These are phyloP conservation scores for Macropis europaea DNA, from an alignment of 2,888 invertebrate species.

Conservation along the genomic window DNA sequence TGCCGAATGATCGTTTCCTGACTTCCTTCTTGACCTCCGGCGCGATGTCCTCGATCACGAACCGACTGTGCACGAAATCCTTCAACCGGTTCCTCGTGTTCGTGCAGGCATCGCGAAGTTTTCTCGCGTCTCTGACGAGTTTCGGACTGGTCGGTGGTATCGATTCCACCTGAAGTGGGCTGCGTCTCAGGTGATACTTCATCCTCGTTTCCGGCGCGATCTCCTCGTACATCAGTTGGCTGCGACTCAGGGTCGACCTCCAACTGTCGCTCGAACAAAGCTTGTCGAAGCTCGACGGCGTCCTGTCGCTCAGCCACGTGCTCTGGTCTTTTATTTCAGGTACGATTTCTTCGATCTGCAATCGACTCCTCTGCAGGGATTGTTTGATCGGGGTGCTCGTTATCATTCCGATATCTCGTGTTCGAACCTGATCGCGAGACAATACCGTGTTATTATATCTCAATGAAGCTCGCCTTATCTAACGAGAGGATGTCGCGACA, in stretches of 20 bases:
- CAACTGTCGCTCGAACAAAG: slow-evolving; percentile 42
- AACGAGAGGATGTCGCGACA: too few relatives aligned
- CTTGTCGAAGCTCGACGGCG: slow-evolving; percentile 17
- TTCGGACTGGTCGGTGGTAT: slow-evolving; percentile 46
- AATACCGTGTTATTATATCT: slow-evolving; percentile 14
- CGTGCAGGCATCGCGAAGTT: slow-evolving; percentile 60
- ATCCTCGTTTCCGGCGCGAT: slow-evolving; percentile 48
- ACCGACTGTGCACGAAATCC: slow-evolving; percentile 46
- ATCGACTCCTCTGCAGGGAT: slow-evolving; percentile 48
- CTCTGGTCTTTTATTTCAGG: slow-evolving; percentile 50
- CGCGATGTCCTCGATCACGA: slow-evolving; percentile 64
- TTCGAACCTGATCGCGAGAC: slow-evolving; percentile 66
- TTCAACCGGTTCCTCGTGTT: slow-evolving; percentile 56
- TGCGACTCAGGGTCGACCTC: slow-evolving; percentile 45
- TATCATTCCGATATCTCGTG: slow-evolving; percentile 73
- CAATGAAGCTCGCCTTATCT: not conserved
- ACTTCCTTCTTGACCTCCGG: slow-evolving; percentile 48
- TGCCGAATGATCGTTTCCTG: slow-evolving; percentile 55
- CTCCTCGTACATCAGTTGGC: slow-evolving; percentile 42
- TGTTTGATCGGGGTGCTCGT: slow-evolving; percentile 71
- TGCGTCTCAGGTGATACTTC: slow-evolving; percentile 46
- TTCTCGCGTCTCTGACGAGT: slow-evolving; percentile 13
- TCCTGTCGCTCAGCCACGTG: slow-evolving; percentile 7
- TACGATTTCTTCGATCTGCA: slow-evolving; percentile 57
- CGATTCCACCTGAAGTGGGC: slow-evolving; percentile 59